Evolutionary conservation across 2,797 vertebrate species (phyloP), one percentile per base, ranked within the genome.

Genomic region (Bufotes viridis): DNA sequence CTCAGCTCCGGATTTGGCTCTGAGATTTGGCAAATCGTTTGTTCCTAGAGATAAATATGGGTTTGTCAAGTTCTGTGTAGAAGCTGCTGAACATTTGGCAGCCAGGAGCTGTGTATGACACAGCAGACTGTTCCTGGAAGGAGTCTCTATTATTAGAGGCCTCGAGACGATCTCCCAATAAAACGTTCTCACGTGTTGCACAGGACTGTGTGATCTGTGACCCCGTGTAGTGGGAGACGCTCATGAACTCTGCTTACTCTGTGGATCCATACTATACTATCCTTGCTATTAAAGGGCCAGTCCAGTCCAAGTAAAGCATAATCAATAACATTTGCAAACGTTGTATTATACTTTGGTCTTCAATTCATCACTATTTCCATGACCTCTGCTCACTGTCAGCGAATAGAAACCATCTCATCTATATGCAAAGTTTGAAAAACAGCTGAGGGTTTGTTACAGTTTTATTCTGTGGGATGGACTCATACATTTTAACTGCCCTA

Each of bases 11-110:
- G 24, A 70, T 70, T 84, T 84, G 87, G 87, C 87, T 81, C 5
- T 58, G 20, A 72, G n/a, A 82, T 82, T 69, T 87, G 80, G 69
- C 86, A 82, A 49, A 63, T 14, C 0, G 2, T 14, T n/a, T 88
- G 78, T 84, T 84, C 82, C 87, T 88, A 53, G 87, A 84, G 82
- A 82, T 88, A 70, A 69, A 74, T 85, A 57, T 76, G 83, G 69
- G 55, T 67, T 42, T 76, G 78, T 85, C 67, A 76, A 57, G 67
- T 80, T 84, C 65, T 88, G 15, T 72, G n/a, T 74, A 63, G 29
- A 55, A 75, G 42, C 55, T 15, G 76, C 72, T 88, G 29, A 24
- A 55, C 55, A 88, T 88, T 88, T 88, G 87, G 87, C 87, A 84
- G 29, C 29, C 6, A 20, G 6, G 57, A 49, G 63, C n/a, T 2